These are phyloP conservation scores for Marasmarcha lunaedactyla DNA, from an alignment of 2,888 invertebrate species.

Conservation along the genomic window DNA sequence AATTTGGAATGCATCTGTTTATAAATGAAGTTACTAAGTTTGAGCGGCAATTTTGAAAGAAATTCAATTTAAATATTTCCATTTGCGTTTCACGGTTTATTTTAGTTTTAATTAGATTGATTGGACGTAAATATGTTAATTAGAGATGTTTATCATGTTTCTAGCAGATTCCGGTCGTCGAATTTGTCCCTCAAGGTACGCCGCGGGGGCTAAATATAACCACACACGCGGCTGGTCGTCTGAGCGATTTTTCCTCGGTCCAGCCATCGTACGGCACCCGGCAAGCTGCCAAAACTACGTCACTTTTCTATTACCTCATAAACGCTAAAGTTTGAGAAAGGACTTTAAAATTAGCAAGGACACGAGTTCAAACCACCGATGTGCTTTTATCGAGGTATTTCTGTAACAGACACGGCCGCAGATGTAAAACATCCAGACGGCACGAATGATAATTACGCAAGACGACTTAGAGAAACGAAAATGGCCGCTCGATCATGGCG, in stretches of 20 bases:
- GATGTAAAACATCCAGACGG: too few relatives aligned
- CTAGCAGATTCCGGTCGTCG: conserved; percentile 20
- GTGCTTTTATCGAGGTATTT: conserved; percentile 22
- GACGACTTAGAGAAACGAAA: conserved; percentile 27
- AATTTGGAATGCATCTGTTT: neutral
- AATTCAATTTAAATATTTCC: neutral
- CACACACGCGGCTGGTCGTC: conserved; percentile 33
- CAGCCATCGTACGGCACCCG: conserved; percentile 45
- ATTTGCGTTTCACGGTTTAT: neutral
- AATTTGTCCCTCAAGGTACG: conserved; percentile 49
- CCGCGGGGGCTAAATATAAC: conserved; percentile 42
- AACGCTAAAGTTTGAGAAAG: conserved; percentile 61
- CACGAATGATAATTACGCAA: conserved; percentile 44
- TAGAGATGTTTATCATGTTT: conserved; percentile 1
- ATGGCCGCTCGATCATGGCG: conserved; percentile 46
- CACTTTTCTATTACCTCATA: conserved; percentile 60
- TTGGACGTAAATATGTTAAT: neutral
- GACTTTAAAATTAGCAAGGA: conserved; percentile 68
- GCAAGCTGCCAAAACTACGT: conserved; percentile 64
- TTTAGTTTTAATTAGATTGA: too few relatives aligned
- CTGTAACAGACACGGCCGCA: conserved; percentile 24
- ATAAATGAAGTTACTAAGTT: neutral
- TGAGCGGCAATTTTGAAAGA: neutral
- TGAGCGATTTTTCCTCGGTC: conserved; percentile 43
- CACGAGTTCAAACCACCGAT: conserved; percentile 35